Evolutionary conservation across 1,140 invertebrate genomes (phyloP).

Genomic region (Anadara kagoshimensis): DNA sequence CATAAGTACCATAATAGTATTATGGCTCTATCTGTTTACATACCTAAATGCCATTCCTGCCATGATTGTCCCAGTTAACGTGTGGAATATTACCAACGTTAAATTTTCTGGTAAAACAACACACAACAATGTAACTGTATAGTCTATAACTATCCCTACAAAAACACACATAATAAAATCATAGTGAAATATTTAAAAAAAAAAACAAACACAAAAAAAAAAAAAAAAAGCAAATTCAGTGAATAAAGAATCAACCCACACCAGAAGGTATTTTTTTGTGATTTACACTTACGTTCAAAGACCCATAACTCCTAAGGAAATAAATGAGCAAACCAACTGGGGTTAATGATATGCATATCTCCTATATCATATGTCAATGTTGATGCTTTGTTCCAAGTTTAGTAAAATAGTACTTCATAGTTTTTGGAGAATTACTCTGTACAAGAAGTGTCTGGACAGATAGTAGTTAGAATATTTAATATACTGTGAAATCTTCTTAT

Average conservation of each 20-base stretch:
- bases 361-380: neutral
- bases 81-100: conserved; percentile 46
- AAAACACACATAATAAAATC: neutral
- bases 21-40: too few relatives aligned
- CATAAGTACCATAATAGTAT: too few relatives aligned
- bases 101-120: conserved; percentile 47
- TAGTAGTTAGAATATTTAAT: neutral
- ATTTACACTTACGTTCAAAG: neutral
- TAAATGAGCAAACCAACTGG: neutral
- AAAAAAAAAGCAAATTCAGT: neutral
- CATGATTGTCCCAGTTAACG: conserved; percentile 45
- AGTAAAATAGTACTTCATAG: neutral
- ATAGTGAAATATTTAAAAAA: neutral
- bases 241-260: neutral
- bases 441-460: neutral
- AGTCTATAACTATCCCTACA: conserved; percentile 62
- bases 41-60: conserved; percentile 54
- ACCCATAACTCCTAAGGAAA: neutral
- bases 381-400: neutral
- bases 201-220: conserved; percentile 16
- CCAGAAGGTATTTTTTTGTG: neutral
- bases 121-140: conserved; percentile 58
- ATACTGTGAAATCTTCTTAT: neutral
- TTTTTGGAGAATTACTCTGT: too few relatives aligned
- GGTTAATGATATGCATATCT: too few relatives aligned